Evolutionary conservation across 2,113 vertebrate genomes (phyloP), one percentile per base, ranked within the genome.

Genomic region (Scopus umbretta): DNA sequence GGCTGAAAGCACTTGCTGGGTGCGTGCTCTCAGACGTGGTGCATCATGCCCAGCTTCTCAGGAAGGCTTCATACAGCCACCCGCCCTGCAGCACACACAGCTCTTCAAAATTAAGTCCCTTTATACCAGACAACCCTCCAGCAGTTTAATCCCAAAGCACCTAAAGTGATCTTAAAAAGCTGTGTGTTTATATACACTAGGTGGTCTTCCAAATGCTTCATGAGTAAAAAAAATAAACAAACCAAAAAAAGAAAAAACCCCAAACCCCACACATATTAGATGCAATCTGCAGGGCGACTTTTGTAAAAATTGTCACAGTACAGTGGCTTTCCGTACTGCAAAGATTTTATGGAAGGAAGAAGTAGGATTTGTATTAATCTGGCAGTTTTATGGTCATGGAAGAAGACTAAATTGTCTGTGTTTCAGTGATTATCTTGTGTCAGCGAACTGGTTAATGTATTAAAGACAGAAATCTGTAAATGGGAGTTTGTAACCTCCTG

Each of bases 21-120:
- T 23, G 13, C 0, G 1, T 6, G 27, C 42, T 5, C 36, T 29
- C 6, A 5, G 42, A 34, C 1, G 0, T 0, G 5, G 43, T 7
- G 3, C 53, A 40, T 36, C 55, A 7, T 3, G 5, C 14, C 34
- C 59, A 55, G 15, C 23, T 72, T 45, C 23, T 42, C 13, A 16
- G 58, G 42, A 73, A 58, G 16, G 7, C 17, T 86, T 42, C 36
- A 3, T 14, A 10, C 6, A 34, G 38, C 50, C 29, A 21, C 23
- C 4, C 32, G 19, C 34, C 26, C 49, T 22, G 12, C 32, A 50
- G 15, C 52, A 29, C 12, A 6, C 16, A 6, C 9, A 5, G 59
- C n/a, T 68, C 72, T 40, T 27, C 47, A 53, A 23, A 34, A n/a
- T 5, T 7, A 22, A 10, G 9, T 19, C 47, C 34, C 27, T 71